Evolutionary conservation across 2,113 vertebrate genomes (phyloP), one percentile per base, ranked within the genome.

Genomic region (Burhinus oedicnemus): DNA sequence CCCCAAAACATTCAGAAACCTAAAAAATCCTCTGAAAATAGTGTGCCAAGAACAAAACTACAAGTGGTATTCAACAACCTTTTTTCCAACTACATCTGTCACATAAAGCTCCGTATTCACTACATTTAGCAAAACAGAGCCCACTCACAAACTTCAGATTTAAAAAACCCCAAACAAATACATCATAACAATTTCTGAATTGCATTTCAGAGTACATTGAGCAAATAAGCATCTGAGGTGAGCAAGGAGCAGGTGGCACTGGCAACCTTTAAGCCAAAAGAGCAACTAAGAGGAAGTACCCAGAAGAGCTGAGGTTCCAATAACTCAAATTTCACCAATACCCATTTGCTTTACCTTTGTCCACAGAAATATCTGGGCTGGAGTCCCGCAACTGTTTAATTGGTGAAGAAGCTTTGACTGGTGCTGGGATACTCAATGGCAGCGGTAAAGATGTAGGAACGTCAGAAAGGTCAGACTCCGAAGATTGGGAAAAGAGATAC

Each of bases 261-360:
- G 21, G 47, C n/a, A 94, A 72, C 21, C 62, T 62, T 52, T 36
- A 83, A 76, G 34, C 22, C 20, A 18, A 15, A 79, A 85, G 11
- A 79, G 32, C 27, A 83, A 60, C 29, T 62, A 89, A 54, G 23
- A 95, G 29, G 14, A 91, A 32, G 40, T 5, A 70, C 49, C 61
- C 65, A 93, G 77, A 69, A 90, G 25, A 85, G 34, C 3, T 12
- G 13, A 82, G 74, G 44, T 74, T 83, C 17, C 38, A 68, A 72
- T 76, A 78, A 68, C 4, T 17, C 5, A 1, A 22, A 57, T 34
- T 83, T 66, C 36, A 88, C 32, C 2, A 2, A 27, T 16, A 75
- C 21, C 30, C 36, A 36, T 64, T 72, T 4, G 1, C 44, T 64
- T 98, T 98, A 99, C 99, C 99, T 99, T 99, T 99, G 38, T 99